Evolutionary conservation across 1,140 invertebrate genomes (phyloP).

Genomic region (Anagrus nilaparvatae): DNA sequence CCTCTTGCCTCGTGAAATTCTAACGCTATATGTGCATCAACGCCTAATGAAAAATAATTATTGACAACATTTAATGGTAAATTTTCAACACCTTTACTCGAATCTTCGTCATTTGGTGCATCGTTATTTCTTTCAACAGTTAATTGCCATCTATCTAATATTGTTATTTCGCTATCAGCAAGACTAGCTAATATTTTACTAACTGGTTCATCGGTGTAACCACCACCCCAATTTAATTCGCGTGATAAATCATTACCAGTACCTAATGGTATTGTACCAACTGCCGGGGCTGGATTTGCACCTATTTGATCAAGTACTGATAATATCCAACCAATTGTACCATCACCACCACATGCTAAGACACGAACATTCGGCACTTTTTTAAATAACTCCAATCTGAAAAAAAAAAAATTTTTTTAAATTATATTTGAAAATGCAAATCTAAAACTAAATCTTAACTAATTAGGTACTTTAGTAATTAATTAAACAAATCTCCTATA

Average conservation of each 20-base stretch:
- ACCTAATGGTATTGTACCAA: conserved; percentile 90
- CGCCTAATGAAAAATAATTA: conserved; percentile 97
- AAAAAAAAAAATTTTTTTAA: no score
- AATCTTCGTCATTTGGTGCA: conserved; percentile 51
- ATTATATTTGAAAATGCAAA: no score
- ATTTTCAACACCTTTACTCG: conserved; percentile 62
- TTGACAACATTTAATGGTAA: conserved; percentile 94
- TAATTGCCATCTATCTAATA: conserved; percentile 87
- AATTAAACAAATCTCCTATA: no score
- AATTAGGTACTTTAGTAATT: no score
- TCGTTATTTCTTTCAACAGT: conserved; percentile 72
- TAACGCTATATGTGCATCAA: conserved; percentile 94
- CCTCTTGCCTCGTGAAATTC: conserved; percentile 98
- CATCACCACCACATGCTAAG: conserved; percentile 93
- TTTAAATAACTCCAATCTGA: conserved; percentile 80
- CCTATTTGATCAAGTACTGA: conserved; percentile 85
- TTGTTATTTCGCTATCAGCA: conserved; percentile 80
- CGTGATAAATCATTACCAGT: conserved; percentile 96
- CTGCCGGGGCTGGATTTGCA: conserved; percentile 69
- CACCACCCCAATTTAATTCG: conserved; percentile 92
- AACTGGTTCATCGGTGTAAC: conserved; percentile 95
- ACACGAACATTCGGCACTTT: conserved; percentile 84
- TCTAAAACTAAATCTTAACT: no score
- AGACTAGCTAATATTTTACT: conserved; percentile 88
- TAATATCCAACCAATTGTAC: conserved; percentile 95